Base-by-base conservation (phyloP, 1,140 invertebrate genomes). In the Metaphire vulgaris region DNA sequence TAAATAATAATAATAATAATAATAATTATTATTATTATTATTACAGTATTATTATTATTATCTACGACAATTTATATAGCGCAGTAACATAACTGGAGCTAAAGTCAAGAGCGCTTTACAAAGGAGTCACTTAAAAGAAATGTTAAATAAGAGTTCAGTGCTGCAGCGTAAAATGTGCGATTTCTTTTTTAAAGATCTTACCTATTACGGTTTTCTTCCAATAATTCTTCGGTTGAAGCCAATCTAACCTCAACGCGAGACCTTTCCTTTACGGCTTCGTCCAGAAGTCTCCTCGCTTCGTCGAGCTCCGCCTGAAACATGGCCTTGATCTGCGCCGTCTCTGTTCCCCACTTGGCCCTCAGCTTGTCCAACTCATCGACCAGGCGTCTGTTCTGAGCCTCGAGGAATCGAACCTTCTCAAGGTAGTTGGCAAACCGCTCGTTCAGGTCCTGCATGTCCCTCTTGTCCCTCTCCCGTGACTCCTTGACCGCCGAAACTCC, bases 211-310 rank as follows among this genome's bases (percentile, higher is more conserved):
- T 28, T 0, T 29, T 72, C 80, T 29, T 83, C 79, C 66, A 84
- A 80, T 73, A 84, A 80, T 41, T 85, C 83, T 33, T 79, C 76
- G 26, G 74, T 41, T 16, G 74, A 66, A 16, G 74, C n/a, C 66
- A 32, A 14, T 26, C 72, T 16, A 31, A 76, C 33, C 70, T 81
- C 77, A 26, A 79, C 72, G 15, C 65, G 72, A 1, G 75, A 75
- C 70, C 75, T 78, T 30, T 79, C 77, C 70, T 78, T 79, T 29
- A 69, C 74, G 28, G 77, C 78, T 28, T 79, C 79, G 32, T 80
- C 80, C 34, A 80, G 76, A 21, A 81, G 56, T 41, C 75, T 69
- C 21, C 76, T 72, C 32, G 80, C 80, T 88, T 79, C 75, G 66
- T 79, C 76, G 6, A 77, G 56, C 71, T 79, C 78, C 16, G 78